Base-by-base conservation (phyloP, 2,797 vertebrate genomes). In the Microcaecilia unicolor region DNA sequence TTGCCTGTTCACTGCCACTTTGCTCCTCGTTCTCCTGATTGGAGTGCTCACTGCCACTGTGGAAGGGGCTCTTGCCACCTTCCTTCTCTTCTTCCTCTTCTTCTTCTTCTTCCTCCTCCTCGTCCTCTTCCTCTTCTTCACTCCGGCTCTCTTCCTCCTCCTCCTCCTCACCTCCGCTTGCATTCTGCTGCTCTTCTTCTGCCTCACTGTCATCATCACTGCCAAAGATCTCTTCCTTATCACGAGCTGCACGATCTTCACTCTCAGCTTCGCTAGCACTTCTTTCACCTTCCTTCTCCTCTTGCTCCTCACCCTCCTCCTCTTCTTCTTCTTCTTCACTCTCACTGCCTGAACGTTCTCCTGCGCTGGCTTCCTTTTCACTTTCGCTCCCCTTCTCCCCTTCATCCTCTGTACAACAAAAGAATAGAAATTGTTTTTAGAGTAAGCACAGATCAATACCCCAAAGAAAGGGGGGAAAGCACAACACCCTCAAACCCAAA, bases 181-280 rank as follows among this genome's bases (percentile, higher is more conserved):
- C 86, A 68, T 14, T 78, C 66, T 35, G 74, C 38, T 77, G 83
- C 1, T 64, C 70, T 25, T 72, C 71, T 12, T 73, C 75, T 19
- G 22, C 76, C 31, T 88, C 87, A 3, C 86, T 88, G 66, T 92
- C 91, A 1, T 61, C 81, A 8, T 89, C 88, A 3, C 91, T 72
- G 34, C 91, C 75, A 9, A 93, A 91, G 69, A 94, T 94, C 59
- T 93, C 91, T n/a, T 90, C 92, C 54, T 94, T 85, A 10, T 89
- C 91, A 0, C 91, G 85, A 41, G 88, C 75, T 12, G 90, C 86
- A 6, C 81, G 51, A 33, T 81, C 76, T 13, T 81, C 81, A 8
- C 78, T 65, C 8, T 87, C 86, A 11, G n/a, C 20, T 19, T 9
- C 15, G 7, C 18, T 31, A 25, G n/a, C n/a, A n/a, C n/a, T n/a